Base-by-base conservation (phyloP, 2,113 vertebrate species). In the Nansenia antarctica region DNA sequence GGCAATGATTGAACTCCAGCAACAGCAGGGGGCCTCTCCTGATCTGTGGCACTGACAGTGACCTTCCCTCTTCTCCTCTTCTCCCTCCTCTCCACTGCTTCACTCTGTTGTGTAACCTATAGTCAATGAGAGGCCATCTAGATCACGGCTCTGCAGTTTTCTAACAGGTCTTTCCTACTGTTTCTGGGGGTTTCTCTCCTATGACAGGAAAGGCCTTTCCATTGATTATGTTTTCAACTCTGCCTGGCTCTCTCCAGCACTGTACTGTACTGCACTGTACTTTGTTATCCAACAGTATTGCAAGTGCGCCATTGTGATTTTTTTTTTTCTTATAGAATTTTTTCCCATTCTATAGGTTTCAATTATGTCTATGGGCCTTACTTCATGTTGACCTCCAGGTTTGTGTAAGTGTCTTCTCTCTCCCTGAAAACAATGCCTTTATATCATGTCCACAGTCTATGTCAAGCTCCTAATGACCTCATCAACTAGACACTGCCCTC, bases 11-110 rank as follows among this genome's bases (percentile, higher is more conserved):
- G 26, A 15, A 55, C 22, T 27, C 14, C 12, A 82, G 80, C 65
- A 78, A 78, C 85, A 86, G 87, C 15, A 82, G 81, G 88, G 77
- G 86, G 81, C n/a, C 82, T 81, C 84, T 78, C 83, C 67, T 82
- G 81, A 84, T 85, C 80, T 59, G 76, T 78, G 67, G 29, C 39
- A 78, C 57, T 34, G 65, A 63, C 73, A 49, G 67, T 77, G 82
- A 87, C 84, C 85, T 86, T 69, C 67, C 65, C 34, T 65, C 72
- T 62, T 47, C 3, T 5, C 9, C 55, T 54, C 52, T 42, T 15
- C 42, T 15, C 42, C n/a, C 15, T n/a, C 15, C 6, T 6, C n/a
- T 8, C 5, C 42, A 18, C 42, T n/a, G n/a, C n/a, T n/a, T n/a
- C 22, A 47, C 64, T 72, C 72, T 67, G 31, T 62, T 59, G 73